A percentile compares a stretch with the other conserved stretches of the same genome.
Conservation (phyloP, 2,797 vertebrate species). For the Gymnothorax reevesii region DNA sequence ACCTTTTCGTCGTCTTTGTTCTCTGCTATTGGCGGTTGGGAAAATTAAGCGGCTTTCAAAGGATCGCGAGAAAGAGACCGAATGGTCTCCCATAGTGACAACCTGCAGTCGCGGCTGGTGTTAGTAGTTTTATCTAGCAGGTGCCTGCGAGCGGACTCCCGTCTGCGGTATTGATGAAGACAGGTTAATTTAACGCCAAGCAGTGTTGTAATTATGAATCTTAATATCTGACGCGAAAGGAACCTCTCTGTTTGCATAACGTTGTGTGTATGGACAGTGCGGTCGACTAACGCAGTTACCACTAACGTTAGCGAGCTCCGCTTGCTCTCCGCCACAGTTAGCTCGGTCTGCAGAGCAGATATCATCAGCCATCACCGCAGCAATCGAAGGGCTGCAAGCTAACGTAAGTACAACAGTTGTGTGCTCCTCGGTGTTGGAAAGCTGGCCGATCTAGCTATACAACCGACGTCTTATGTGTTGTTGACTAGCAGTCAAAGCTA, state of each 20-base stretch:
- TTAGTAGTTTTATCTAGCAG: background rate
- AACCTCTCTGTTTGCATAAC: background rate
- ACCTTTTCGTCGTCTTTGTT: constrained; percentile 1
- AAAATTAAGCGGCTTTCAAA: constrained; percentile 19
- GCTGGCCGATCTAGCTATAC: too few species aligned
- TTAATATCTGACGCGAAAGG: background rate
- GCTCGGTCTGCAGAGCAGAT: constrained; percentile 17
- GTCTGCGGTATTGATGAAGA: background rate
- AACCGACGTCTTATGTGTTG: too few species aligned
- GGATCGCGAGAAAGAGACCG: constrained; percentile 48
- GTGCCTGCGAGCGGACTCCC: background rate
- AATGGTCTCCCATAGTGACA: constrained; percentile 57
- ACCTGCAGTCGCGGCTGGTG: constrained; percentile 35
- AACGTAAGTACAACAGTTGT: too few species aligned
- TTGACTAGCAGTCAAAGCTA: too few species aligned
- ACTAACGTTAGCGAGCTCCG: background rate
- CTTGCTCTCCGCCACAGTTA: constrained; percentile 35
- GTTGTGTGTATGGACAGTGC: background rate
- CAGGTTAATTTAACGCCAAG: background rate
- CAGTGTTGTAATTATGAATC: background rate
- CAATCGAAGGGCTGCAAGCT: too few species aligned
- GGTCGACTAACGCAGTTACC: background rate
- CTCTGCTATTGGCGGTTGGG: constrained; percentile 28
- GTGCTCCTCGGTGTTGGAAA: too few species aligned
- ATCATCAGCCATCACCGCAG: background rate